These are phyloP conservation scores for Elephantulus edwardii DNA, from an alignment of 2,113 vertebrate species.

Conservation along the genomic window DNA sequence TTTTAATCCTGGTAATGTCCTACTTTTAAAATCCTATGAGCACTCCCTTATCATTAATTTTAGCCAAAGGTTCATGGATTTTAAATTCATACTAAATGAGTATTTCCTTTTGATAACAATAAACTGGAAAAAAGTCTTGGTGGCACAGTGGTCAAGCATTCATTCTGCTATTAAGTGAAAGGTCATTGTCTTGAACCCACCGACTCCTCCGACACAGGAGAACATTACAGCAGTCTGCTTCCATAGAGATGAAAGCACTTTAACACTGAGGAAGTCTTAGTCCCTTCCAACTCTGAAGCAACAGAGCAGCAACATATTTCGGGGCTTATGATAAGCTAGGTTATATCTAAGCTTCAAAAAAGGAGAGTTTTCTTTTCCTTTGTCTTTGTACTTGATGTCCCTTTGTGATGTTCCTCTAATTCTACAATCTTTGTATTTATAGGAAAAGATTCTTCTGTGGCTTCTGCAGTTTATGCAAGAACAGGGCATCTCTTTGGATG, in stretches of 20 bases:
- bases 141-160: too few species aligned
- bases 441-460: constrained; percentile 98
- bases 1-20: neutral
- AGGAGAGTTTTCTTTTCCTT: neutral
- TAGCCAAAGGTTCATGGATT: neutral
- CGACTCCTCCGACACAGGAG: too few species aligned
- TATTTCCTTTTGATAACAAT: neutral
- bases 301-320: too few species aligned
- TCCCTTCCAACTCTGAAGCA: too few species aligned
- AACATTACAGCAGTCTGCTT: too few species aligned
- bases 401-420: neutral
- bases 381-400: constrained; percentile 13
- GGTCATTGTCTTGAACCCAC: too few species aligned
- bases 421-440: constrained; percentile 22
- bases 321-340: too few species aligned
- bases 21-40: neutral
- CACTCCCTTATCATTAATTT: neutral
- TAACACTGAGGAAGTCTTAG: too few species aligned
- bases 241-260: too few species aligned
- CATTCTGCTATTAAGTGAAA: too few species aligned
- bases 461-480: constrained; percentile 99
- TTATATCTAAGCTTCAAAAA: neutral
- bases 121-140: too few species aligned
- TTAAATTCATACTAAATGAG: neutral
- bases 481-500: constrained; percentile 97